Percentiles rank a stretch among this genome's conserved stretches.
Conservation (phyloP, 2,113 vertebrate species). For the Callopanchax toddi region DNA sequence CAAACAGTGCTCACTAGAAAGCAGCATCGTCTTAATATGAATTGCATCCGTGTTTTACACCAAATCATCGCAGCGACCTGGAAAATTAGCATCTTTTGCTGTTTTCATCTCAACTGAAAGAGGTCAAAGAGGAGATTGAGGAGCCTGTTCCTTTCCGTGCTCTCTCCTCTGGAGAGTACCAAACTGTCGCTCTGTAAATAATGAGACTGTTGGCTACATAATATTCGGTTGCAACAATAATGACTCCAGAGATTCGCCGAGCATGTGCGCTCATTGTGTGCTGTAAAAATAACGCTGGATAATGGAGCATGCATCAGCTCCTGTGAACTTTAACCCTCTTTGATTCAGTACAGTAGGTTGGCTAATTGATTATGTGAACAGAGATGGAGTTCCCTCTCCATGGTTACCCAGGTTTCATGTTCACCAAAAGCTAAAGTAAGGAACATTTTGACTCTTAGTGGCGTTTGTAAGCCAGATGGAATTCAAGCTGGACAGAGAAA, state of each 20-base stretch:
- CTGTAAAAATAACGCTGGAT: constrained; percentile 46
- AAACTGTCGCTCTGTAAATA: constrained; percentile 49
- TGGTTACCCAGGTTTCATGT: constrained; percentile 44
- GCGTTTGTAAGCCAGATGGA: constrained; percentile 52
- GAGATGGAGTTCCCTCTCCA: constrained; percentile 33
- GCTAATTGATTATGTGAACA: constrained; percentile 55
- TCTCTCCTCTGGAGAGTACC: constrained; percentile 38
- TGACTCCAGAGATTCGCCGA: constrained; percentile 37
- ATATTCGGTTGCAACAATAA: constrained; percentile 55
- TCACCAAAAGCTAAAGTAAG: constrained; percentile 36
- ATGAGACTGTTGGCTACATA: constrained; percentile 57
- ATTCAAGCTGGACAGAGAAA: constrained; percentile 49
- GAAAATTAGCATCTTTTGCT: constrained; percentile 9
- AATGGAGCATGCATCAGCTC: constrained; percentile 46
- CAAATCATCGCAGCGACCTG: constrained; percentile 18
- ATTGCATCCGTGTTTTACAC: constrained; percentile 4
- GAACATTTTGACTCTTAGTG: constrained; percentile 43
- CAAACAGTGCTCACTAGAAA: constrained; percentile 36
- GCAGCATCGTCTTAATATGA: constrained; percentile 11
- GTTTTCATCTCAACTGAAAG: constrained; percentile 31
- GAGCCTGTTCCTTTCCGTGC: constrained; percentile 31
- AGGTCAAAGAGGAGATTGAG: constrained; percentile 39
- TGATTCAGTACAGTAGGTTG: constrained; percentile 42
- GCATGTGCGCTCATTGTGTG: constrained; percentile 30
- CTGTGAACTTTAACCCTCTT: constrained; percentile 50